Conservation (phyloP, 2,888 invertebrate genomes). For the Augochlorella aurata region DNA sequence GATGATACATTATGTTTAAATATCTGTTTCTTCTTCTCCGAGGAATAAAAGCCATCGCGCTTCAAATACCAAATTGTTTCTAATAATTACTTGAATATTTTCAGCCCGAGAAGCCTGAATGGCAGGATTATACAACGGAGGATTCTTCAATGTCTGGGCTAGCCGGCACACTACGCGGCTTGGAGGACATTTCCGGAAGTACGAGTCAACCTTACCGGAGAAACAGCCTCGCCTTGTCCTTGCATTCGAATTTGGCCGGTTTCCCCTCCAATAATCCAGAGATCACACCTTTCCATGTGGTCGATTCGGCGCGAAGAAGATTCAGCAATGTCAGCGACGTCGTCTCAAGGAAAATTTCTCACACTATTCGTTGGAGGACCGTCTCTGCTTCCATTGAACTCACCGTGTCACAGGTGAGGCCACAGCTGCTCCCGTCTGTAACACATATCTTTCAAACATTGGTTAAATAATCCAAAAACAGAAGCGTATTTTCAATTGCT, state of each 20-base stretch:
- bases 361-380: conserved; percentile 87
- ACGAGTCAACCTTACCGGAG: conserved; percentile 56
- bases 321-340: conserved; percentile 90
- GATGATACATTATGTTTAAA: too few relatives aligned
- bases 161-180: conserved; percentile 51
- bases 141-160: conserved; percentile 53
- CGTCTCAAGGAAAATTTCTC: conserved; percentile 91
- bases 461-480: not conserved
- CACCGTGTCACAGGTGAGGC: conserved; percentile 73
- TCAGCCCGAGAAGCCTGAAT: conserved; percentile 54
- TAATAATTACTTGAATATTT: conserved; percentile 24
- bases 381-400: conserved; percentile 74
- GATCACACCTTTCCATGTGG: conserved; percentile 72
- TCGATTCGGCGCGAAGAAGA: conserved; percentile 84
- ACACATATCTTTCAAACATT: not conserved
- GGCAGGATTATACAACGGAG: conserved; percentile 43
- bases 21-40: too few relatives aligned
- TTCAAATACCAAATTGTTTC: not conserved
- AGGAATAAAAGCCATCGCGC: too few relatives aligned
- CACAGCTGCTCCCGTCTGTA: not conserved
- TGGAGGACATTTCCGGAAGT: conserved; percentile 50
- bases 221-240: conserved; percentile 73
- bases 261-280: conserved; percentile 70
- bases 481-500: not conserved
- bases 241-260: conserved; percentile 74